Base-by-base conservation (phyloP, 2,888 invertebrate species). In the Cerastis rubricosa region DNA sequence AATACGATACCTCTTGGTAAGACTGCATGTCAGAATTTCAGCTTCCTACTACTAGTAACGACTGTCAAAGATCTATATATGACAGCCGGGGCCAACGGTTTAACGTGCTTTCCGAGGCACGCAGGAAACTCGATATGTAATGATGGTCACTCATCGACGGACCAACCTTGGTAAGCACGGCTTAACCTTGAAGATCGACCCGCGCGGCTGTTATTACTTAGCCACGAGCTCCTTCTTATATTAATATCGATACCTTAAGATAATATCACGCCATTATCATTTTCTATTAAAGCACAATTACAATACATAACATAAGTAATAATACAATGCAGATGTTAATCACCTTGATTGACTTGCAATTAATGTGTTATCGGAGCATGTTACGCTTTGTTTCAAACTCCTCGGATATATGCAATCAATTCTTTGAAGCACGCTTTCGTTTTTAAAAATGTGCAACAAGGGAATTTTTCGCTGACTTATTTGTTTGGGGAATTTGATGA, bases 341-440 rank as follows among this genome's bases (percentile, higher is more conserved):
- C 81, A 75, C 47, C 74, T 73, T 85, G 88, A 87, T 88, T 87
- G 88, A 79, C 78, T 84, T 76, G 79, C 76, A 84, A 87, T 87
- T 76, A 71, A 68, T 79, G 83, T 59, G 70, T 83, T 84, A 85
- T 84, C 76, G 43, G 61, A 85, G 64, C 57, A 51, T 66, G 74
- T 76, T 83, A 79, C 76, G 64, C 64, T 77, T 72, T 71, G 68
- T 84, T 73, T 54, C 49, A n/a, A 72, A 79, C 64, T 59, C 35
- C 49, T n/a, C 65, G 40, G 66, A 64, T 80, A 59, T 78, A 25
- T 65, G 80, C 70, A 84, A 88, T 82, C 6, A 22, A 68, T 85
- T 83, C 74, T 71, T 71, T n/a, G 71, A 78, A 75, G 51, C 47
- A n/a, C 59, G n/a, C 63, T 82, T 80, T 80, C 54, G 19, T 22